A percentile compares a stretch with the other conserved stretches of the same genome.
These are phyloP conservation scores for Yasuhikotakia modesta DNA, from an alignment of 2,797 vertebrate species.

Conservation along the genomic window DNA sequence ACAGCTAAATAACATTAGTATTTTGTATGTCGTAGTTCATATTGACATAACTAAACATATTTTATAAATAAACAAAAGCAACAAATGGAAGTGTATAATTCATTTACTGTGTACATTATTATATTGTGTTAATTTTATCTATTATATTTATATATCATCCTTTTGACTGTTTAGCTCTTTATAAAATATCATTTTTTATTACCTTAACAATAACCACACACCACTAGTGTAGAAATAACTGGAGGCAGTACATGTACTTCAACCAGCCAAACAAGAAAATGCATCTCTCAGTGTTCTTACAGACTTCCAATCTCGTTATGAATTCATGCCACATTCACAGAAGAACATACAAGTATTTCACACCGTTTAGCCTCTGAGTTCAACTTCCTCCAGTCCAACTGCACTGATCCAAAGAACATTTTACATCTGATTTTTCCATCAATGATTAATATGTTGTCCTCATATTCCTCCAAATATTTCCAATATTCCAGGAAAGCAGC, in stretches of 20 bases:
- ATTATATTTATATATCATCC: too few relatives aligned
- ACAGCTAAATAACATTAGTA: background rate
- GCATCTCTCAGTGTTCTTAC: background rate
- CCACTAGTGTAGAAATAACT: background rate
- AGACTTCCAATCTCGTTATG: background rate
- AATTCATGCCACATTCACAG: background rate
- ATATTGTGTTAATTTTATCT: too few relatives aligned
- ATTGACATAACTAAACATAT: too few relatives aligned
- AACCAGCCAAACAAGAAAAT: background rate
- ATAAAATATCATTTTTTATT: background rate
- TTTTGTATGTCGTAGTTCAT: too few relatives aligned
- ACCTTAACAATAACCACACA: background rate
- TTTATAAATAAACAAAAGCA: too few relatives aligned
- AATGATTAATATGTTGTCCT: slow-evolving; percentile 4
- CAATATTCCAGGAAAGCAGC: background rate
- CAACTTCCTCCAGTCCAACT: background rate
- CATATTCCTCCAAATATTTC: slow-evolving; percentile 12
- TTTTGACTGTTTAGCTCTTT: too few relatives aligned
- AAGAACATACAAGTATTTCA: background rate
- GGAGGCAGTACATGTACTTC: background rate
- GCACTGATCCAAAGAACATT: background rate
- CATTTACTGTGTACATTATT: too few relatives aligned
- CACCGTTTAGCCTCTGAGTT: background rate
- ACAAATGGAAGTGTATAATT: too few relatives aligned
- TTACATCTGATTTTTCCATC: background rate